phyloP scores from a whole-genome alignment of 2,888 invertebrate genomes.

The Eurois occulta region DNA sequence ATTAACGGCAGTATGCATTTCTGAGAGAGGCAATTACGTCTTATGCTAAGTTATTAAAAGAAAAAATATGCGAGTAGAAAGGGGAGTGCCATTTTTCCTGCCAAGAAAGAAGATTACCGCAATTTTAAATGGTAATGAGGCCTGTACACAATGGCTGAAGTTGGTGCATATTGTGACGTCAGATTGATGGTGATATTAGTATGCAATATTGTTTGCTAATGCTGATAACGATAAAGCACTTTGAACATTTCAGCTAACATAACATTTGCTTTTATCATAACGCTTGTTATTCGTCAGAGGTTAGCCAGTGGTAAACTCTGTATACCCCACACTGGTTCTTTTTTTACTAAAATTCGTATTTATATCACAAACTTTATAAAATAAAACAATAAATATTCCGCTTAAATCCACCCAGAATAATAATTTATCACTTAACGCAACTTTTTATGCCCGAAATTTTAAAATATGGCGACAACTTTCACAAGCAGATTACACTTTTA shows the following conservation, averaged over 20 bases:
- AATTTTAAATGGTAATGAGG: constrained; percentile 50
- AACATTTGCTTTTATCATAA: not conserved
- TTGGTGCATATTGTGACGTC: constrained; percentile 47
- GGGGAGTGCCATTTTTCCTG: constrained; percentile 35
- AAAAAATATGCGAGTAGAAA: constrained; percentile 34
- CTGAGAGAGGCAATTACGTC: constrained; percentile 24
- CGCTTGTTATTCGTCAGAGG: not conserved
- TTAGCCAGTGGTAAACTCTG: not conserved
- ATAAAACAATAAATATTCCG: constrained; percentile 60
- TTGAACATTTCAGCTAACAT: not conserved
- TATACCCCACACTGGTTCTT: not conserved
- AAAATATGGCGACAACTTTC: constrained; percentile 69
- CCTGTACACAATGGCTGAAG: constrained; percentile 55
- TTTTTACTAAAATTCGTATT: not conserved
- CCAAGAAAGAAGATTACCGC: constrained; percentile 49
- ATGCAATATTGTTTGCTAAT: constrained; percentile 12
- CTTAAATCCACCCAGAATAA: constrained; percentile 55
- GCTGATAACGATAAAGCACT: not conserved
- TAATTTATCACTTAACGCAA: constrained; percentile 67
- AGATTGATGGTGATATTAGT: constrained; percentile 14
- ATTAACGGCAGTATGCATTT: constrained; percentile 39
- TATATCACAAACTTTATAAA: not conserved
- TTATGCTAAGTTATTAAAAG: constrained; percentile 29
- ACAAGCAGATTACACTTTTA: constrained; percentile 68
- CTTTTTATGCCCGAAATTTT: constrained; percentile 68